Base-by-base conservation (phyloP, 2,888 invertebrate species). In the Galeopsomyia nigrocyanea region DNA sequence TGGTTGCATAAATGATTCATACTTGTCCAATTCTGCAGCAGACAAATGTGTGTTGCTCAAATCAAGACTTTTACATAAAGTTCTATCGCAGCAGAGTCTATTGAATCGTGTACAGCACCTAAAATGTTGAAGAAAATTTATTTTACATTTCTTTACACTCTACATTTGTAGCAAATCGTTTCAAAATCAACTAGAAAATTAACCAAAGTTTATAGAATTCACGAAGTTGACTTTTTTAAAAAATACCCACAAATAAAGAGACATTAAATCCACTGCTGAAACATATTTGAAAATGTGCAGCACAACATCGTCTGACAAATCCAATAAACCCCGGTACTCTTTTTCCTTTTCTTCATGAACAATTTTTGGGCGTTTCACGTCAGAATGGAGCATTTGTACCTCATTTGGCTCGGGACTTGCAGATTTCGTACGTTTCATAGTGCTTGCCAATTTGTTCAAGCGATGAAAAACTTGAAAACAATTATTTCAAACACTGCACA, bases 251-350 rank as follows among this genome's bases (percentile, higher is more conserved):
- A 83, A 87, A 77, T 88, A 88, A 1, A 90, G 76, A 0, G 89
- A 88, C 78, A 90, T 88, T 55, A 90, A 79, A 63, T 90, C 90
- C 56, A 84, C 80, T 0, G 89, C 88, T 0, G 83, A 71, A 56
- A 88, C 87, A 77, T 87, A 81, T 60, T 85, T 82, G 67, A 90
- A 81, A 57, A 90, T 89, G 64, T 84, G 86, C 0, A 90, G 87
- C 55, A 91, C 82, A 13, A 90, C 89, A 78, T 91, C 91, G 78
- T 91, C 91, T 0, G 90, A 90, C 7, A 91, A 82, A 64, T 89
- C 88, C 62, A 90, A 79, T 0, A 91, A 83, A n/a, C 58, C 67
- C 39, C 39, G 39, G 49, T 57, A 47, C n/a, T 74, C 56, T 0
- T 63, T 55, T 68, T 64, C 60, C 17, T 58, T 64, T 17, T 61